phyloP scores from a whole-genome alignment of 2,888 invertebrate genomes.

The Eristalinus sepulchralis region DNA sequence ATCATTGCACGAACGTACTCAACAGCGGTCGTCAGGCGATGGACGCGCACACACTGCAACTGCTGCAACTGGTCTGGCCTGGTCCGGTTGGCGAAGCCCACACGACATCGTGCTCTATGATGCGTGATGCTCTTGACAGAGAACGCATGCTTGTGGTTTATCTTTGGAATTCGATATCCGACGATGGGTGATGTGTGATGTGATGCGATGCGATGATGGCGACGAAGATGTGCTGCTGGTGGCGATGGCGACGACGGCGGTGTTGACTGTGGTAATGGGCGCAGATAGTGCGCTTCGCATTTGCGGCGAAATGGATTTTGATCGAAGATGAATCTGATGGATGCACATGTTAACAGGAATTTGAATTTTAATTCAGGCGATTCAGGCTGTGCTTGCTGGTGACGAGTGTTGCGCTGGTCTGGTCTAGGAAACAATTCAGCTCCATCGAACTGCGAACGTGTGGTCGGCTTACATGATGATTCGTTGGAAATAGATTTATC shows the following conservation, averaged over 20 bases:
- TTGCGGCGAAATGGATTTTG: conserved; percentile 36
- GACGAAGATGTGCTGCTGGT: conserved; percentile 10
- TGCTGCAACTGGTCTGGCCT: neutral
- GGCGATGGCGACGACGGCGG: conserved; percentile 30
- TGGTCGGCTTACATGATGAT: neutral
- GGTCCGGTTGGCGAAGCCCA: neutral
- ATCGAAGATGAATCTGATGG: conserved; percentile 60
- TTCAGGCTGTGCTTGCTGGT: neutral
- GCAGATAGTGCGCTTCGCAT: conserved; percentile 6
- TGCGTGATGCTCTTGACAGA: conserved; percentile 59
- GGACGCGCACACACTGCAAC: neutral
- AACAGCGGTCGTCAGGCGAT: conserved; percentile 32
- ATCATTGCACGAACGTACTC: conserved; percentile 33
- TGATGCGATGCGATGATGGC: conserved; percentile 19
- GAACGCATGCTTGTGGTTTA: conserved; percentile 67
- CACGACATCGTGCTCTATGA: conserved; percentile 56
- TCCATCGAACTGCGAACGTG: neutral
- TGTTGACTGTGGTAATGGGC: conserved; percentile 13
- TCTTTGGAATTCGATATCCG: conserved; percentile 64
- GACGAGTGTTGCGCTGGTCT: neutral
- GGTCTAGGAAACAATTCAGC: neutral
- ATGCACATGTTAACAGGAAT: conserved; percentile 63
- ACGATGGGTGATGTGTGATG: conserved; percentile 43
- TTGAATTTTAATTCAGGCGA: conserved; percentile 39
- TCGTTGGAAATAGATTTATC: neutral